Conservation (phyloP, 2,113 vertebrate species). For the Uria aalge region DNA sequence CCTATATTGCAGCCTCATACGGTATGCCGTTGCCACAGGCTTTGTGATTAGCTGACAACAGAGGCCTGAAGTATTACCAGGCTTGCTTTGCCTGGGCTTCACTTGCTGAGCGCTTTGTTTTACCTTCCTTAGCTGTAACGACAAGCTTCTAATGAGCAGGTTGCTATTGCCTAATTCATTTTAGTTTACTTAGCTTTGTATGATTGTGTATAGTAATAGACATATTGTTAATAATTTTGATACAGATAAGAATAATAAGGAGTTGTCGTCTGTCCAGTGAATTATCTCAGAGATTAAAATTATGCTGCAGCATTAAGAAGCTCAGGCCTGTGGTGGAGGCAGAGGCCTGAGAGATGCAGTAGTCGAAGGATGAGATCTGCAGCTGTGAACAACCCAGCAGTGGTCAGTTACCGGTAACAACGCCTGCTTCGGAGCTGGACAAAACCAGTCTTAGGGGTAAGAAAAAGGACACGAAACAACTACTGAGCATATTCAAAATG, state of each 20-base stretch:
- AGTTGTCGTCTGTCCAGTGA: not conserved
- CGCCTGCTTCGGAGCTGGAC: fast-evolving
- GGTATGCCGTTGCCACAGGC: not conserved
- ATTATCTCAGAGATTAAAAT: not conserved
- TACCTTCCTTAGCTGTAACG: not conserved
- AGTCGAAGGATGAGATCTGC: not conserved
- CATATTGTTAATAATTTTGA: not conserved
- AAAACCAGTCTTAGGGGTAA: not conserved
- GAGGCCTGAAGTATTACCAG: not conserved
- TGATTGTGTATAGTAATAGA: not conserved
- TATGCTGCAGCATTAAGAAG: fast-evolving
- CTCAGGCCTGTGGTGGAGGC: not conserved
- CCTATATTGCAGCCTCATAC: fast-evolving
- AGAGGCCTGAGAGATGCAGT: not conserved
- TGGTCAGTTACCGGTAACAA: not conserved
- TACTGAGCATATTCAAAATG: not conserved
- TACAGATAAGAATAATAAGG: not conserved
- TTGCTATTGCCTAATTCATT: not conserved
- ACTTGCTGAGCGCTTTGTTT: not conserved
- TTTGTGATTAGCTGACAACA: not conserved
- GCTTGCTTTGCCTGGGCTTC: not conserved
- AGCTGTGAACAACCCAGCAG: not conserved
- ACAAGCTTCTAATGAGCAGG: not conserved
- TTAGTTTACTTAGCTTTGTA: not conserved
- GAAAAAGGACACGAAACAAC: not conserved